Percentiles rank a stretch among this genome's conserved stretches.
Conservation (phyloP, 1,140 invertebrate genomes). For the Vanessa atalanta region DNA sequence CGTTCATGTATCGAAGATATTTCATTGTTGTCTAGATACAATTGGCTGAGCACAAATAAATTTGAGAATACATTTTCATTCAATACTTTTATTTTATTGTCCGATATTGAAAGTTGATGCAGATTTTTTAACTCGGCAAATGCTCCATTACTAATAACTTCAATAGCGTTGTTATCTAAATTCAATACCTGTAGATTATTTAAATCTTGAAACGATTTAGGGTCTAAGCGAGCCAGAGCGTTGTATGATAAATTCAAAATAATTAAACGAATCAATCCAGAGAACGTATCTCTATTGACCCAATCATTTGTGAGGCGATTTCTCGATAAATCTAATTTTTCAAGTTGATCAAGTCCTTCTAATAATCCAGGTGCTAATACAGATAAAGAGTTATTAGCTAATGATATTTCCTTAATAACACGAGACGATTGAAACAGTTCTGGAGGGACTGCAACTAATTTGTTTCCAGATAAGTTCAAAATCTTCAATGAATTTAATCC, state of each 20-base stretch:
- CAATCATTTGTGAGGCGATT: constrained; percentile 90
- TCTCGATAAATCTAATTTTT: constrained; percentile 88
- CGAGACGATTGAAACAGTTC: constrained; percentile 87
- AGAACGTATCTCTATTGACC: constrained; percentile 90
- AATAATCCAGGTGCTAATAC: constrained; percentile 89
- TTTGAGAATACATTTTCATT: constrained; percentile 87
- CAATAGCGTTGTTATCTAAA: constrained; percentile 89
- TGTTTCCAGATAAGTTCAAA: constrained; percentile 90
- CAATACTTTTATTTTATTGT: constrained; percentile 86
- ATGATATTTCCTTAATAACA: constrained; percentile 86
- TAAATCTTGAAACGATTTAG: constrained; percentile 88
- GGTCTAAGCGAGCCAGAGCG: constrained; percentile 85
- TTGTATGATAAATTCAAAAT: constrained; percentile 90
- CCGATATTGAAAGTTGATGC: constrained; percentile 86
- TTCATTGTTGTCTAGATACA: constrained; percentile 88
- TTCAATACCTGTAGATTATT: constrained; percentile 88
- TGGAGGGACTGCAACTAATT: constrained; percentile 88
- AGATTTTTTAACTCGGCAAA: constrained; percentile 89
- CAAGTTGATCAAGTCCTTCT: constrained; percentile 88
- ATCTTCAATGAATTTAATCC: constrained; percentile 85
- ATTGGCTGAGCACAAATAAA: constrained; percentile 86
- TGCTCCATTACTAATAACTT: constrained; percentile 86
- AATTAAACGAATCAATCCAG: constrained; percentile 87
- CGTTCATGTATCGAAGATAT: constrained; percentile 85
- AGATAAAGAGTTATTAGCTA: constrained; percentile 91